These are phyloP conservation scores for Pomatostomus ruficeps DNA, from an alignment of 2,113 vertebrate genomes.

Conservation along the genomic window DNA sequence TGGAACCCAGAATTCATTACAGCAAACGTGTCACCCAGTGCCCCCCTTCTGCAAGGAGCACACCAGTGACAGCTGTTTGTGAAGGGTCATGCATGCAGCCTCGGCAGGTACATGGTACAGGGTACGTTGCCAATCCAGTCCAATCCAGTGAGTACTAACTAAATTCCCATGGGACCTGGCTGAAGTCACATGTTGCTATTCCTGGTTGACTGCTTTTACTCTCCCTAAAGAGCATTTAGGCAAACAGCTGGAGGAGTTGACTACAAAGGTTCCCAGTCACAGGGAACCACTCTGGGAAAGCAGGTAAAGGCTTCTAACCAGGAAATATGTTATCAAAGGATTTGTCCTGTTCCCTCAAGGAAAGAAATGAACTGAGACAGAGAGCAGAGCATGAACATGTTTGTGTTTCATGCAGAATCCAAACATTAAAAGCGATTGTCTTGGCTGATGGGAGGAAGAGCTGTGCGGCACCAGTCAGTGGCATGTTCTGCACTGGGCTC, in stretches of 20 bases:
- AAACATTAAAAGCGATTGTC: background rate
- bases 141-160: constrained; percentile 74
- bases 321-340: constrained; percentile 7
- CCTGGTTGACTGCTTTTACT: constrained; percentile 73
- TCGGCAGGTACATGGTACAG: constrained; percentile 73
- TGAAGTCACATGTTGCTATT: constrained; percentile 75
- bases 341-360: background rate
- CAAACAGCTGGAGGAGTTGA: constrained; percentile 67
- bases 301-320: constrained; percentile 53
- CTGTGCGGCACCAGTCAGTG: background rate
- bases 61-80: constrained; percentile 71
- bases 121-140: constrained; percentile 60
- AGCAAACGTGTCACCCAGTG: constrained; percentile 18
- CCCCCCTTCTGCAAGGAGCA: constrained; percentile 52
- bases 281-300: constrained; percentile 18
- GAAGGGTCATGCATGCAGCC: constrained; percentile 78
- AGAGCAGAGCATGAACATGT: background rate
- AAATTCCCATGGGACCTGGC: constrained; percentile 62
- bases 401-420: background rate
- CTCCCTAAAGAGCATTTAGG: constrained; percentile 71
- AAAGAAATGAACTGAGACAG: background rate
- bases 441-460: background rate
- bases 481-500: background rate
- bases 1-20: constrained; percentile 46
- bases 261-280: constrained; percentile 58